A percentile compares a stretch with the other conserved stretches of the same genome.
Evolutionary conservation across 1,140 invertebrate genomes (phyloP).

Genomic region (Sarcophaga peregrina): DNA sequence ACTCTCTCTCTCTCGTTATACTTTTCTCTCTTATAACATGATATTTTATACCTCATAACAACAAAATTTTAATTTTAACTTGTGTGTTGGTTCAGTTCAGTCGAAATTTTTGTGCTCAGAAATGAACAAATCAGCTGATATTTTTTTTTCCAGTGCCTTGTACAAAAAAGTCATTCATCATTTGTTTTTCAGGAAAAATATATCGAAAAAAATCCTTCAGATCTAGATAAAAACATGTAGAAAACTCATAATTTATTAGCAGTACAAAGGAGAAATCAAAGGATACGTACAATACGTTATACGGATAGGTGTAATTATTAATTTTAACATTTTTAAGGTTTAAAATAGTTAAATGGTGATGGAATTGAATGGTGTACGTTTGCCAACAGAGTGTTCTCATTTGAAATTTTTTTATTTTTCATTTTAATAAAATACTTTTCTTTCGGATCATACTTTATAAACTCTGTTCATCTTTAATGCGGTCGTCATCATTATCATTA

Average conservation of each 20-base stretch:
- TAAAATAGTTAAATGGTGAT: too few relatives aligned
- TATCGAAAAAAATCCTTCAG: constrained; percentile 1
- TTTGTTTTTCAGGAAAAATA: background rate
- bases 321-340: too few relatives aligned
- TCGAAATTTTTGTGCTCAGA: too few relatives aligned
- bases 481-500: background rate
- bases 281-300: too few relatives aligned
- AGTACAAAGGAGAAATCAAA: background rate
- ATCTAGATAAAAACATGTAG: constrained; percentile 32
- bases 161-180: constrained; percentile 20
- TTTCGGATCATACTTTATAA: background rate
- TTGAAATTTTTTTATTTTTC: background rate
- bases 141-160: background rate
- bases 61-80: too few relatives aligned
- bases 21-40: background rate
- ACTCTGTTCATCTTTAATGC: background rate
- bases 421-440: background rate
- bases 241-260: constrained; percentile 23
- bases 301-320: too few relatives aligned
- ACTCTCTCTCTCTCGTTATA: background rate
- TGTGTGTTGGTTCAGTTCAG: too few relatives aligned
- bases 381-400: background rate
- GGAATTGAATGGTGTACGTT: too few relatives aligned
- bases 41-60: too few relatives aligned
- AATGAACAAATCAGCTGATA: too few relatives aligned